phyloP scores from a whole-genome alignment of 2,113 vertebrate genomes.

The Eudyptes chrysolophus region DNA sequence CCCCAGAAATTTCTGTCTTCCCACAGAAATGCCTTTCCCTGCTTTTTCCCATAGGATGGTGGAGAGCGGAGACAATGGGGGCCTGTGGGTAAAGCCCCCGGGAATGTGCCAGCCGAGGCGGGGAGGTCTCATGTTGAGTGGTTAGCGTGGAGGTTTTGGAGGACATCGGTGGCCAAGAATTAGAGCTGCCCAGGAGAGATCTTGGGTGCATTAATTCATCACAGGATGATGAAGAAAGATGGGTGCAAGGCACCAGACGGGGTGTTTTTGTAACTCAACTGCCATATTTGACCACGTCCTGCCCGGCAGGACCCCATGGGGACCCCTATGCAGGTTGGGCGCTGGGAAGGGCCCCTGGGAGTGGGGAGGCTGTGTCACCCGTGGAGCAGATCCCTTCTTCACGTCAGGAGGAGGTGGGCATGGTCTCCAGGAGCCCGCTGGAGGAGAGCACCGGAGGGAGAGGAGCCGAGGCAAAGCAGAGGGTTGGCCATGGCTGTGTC shows the following conservation, averaged over 20 bases:
- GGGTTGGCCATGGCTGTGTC: not conserved
- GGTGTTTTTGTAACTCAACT: not conserved
- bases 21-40: not conserved
- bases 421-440: not conserved
- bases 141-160: not conserved
- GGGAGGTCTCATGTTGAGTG: not conserved
- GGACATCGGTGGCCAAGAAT: no score
- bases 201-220: not conserved
- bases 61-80: fast-evolving
- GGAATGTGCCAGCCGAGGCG: fast-evolving
- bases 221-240: not conserved
- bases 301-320: not conserved
- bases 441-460: not conserved
- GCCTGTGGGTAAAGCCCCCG: not conserved
- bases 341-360: not conserved
- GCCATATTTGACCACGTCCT: not conserved
- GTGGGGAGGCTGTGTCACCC: not conserved
- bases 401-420: not conserved
- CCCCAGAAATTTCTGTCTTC: not conserved
- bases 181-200: not conserved
- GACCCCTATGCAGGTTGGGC: not conserved
- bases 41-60: fast-evolving
- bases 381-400: not conserved
- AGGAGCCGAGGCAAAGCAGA: not conserved
- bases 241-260: fast-evolving